These are phyloP conservation scores for Cataglyphis rosenhaueri DNA, from an alignment of 2,888 invertebrate genomes.

Conservation along the genomic window DNA sequence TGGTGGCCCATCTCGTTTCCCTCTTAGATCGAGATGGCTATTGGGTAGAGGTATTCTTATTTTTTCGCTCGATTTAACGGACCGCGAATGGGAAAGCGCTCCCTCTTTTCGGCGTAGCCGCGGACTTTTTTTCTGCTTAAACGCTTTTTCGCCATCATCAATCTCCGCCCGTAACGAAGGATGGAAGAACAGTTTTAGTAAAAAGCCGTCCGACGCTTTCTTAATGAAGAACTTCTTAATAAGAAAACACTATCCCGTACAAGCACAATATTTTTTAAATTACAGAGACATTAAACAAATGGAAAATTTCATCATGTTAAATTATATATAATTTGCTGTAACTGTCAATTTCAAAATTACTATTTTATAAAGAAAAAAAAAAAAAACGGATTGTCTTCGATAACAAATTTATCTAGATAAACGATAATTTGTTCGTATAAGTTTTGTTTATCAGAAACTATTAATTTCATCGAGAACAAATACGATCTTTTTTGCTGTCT, in stretches of 20 bases:
- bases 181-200: conserved; percentile 42
- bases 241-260: background rate
- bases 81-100: conserved; percentile 56
- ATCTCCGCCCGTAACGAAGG: conserved; percentile 69
- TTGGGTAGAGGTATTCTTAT: conserved; percentile 79
- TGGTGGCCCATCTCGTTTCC: conserved; percentile 54
- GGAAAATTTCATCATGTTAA: background rate
- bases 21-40: conserved; percentile 67
- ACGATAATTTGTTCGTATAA: conserved; percentile 24
- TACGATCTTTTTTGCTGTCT: conserved; percentile 29
- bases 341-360: conserved; percentile 1
- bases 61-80: conserved; percentile 81
- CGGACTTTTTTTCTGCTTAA: conserved; percentile 52
- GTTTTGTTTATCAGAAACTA: conserved; percentile 48
- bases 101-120: conserved; percentile 54
- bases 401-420: conserved; percentile 27
- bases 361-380: background rate
- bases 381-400: conserved; percentile 4
- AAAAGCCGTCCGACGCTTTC: conserved; percentile 39
- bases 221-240: conserved; percentile 36
- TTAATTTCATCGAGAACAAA: conserved; percentile 45
- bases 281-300: conserved; percentile 3
- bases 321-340: background rate
- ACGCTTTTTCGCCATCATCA: conserved; percentile 65
- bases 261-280: conserved; percentile 15